Percentiles rank a stretch among this genome's conserved stretches.
Conservation (phyloP, 1,140 invertebrate genomes). For the Meloidogyne hapla region DNA sequence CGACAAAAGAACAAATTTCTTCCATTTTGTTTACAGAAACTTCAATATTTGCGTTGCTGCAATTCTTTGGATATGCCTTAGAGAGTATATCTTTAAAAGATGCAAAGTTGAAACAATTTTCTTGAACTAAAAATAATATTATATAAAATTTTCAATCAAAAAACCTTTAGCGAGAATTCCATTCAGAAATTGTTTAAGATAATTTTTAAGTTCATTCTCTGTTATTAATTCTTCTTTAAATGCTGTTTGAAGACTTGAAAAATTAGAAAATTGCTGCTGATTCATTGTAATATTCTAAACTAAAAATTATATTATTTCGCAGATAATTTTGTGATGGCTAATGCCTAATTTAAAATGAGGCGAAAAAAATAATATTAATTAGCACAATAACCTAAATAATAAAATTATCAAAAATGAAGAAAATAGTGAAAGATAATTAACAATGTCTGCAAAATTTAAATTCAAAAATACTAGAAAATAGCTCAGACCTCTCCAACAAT, state of each 20-base stretch:
- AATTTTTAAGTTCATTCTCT: constrained; percentile 47
- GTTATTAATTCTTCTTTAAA: constrained; percentile 42
- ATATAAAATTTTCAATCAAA: neutral
- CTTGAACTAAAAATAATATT: constrained; percentile 32
- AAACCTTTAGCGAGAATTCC: constrained; percentile 43
- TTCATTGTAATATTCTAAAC: neutral
- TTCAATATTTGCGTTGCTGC: neutral
- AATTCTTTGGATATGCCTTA: constrained; percentile 43
- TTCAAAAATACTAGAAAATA: neutral
- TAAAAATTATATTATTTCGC: neutral
- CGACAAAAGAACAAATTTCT: neutral
- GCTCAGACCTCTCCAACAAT: constrained; percentile 16
- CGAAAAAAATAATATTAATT: no score
- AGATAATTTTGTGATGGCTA: neutral
- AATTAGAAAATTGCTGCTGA: constrained; percentile 25
- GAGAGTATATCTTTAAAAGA: constrained; percentile 48
- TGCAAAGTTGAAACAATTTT: constrained; percentile 43
- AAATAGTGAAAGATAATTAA: no score
- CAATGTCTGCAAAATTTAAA: constrained; percentile 9
- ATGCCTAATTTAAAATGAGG: no score
- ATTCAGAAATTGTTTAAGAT: constrained; percentile 51
- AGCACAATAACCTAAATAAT: no score
- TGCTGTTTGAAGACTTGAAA: constrained; percentile 39
- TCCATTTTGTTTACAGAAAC: neutral
- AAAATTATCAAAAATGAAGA: no score